These are phyloP conservation scores for Helicolenus hilgendorfi DNA, from an alignment of 2,797 vertebrate genomes.

Conservation along the genomic window DNA sequence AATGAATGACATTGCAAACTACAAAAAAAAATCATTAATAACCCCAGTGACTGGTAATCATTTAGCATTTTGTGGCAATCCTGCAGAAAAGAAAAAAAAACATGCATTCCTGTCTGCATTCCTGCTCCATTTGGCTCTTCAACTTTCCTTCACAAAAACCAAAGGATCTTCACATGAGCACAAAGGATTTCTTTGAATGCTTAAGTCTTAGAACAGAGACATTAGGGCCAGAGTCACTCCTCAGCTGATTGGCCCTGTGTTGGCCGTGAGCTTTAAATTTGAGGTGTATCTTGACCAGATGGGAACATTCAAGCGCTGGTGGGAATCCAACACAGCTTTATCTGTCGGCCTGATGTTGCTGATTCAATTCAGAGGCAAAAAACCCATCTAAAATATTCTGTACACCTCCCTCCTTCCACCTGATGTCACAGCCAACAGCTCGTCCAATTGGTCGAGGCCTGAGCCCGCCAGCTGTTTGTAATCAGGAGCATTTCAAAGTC, in stretches of 20 bases:
- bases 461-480: conserved; percentile 80
- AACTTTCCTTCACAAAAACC: conserved; percentile 25
- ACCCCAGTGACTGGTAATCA: neutral
- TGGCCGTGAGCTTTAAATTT: neutral
- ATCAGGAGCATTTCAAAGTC: conserved; percentile 75
- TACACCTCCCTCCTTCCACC: conserved; percentile 11
- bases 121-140: neutral
- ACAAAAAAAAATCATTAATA: neutral
- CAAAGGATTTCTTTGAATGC: conserved; percentile 46
- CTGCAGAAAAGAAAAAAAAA: neutral
- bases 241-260: conserved; percentile 27
- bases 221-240: neutral
- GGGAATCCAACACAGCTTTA: neutral
- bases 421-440: conserved; percentile 61
- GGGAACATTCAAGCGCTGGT: neutral
- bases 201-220: conserved; percentile 15
- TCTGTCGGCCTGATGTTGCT: neutral
- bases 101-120: conserved; percentile 21
- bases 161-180: conserved; percentile 42
- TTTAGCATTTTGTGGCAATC: neutral
- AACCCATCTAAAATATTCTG: conserved; percentile 1
- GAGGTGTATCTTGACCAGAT: neutral
- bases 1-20: neutral
- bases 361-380: conserved; percentile 26
- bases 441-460: conserved; percentile 39